These are phyloP conservation scores for Cinara cedri DNA, from an alignment of 2,888 invertebrate species.

Conservation along the genomic window DNA sequence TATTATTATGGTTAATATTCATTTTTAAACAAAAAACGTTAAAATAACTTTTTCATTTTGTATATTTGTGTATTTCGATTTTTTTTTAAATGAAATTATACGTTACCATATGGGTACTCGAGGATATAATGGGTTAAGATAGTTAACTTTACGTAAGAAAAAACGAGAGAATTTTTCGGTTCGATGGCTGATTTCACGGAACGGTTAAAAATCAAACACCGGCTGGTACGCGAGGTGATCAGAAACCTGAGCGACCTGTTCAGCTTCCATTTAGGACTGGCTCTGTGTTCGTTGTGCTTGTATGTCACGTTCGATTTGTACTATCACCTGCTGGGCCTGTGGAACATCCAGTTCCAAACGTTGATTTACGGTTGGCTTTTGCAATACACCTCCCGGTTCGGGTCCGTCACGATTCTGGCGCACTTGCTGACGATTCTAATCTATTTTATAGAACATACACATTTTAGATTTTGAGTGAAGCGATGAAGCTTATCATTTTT, in stretches of 20 bases:
- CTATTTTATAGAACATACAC: no score
- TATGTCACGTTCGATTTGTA: constrained; percentile 58
- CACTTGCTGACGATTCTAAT: constrained; percentile 19
- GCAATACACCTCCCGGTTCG: constrained; percentile 29
- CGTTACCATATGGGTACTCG: no score
- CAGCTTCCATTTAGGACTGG: constrained; percentile 56
- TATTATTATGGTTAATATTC: no score
- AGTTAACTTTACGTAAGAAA: no score
- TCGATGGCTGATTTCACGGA: neutral
- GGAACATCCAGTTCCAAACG: neutral
- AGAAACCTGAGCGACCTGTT: constrained; percentile 56
- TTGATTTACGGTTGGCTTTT: constrained; percentile 17
- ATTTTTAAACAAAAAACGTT: no score
- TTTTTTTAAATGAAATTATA: no score
- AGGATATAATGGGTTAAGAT: no score
- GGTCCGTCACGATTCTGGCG: neutral
- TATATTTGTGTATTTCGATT: no score
- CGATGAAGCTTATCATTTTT: no score
- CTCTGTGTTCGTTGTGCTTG: constrained; percentile 56
- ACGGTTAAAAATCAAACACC: constrained; percentile 14
- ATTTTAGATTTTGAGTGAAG: no score
- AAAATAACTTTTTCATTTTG: no score
- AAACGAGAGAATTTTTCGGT: no score
- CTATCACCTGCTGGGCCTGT: constrained; percentile 1
- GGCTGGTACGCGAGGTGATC: constrained; percentile 4